phyloP scores from a whole-genome alignment of 2,888 invertebrate species.

The Lampropteryx suffumata region DNA sequence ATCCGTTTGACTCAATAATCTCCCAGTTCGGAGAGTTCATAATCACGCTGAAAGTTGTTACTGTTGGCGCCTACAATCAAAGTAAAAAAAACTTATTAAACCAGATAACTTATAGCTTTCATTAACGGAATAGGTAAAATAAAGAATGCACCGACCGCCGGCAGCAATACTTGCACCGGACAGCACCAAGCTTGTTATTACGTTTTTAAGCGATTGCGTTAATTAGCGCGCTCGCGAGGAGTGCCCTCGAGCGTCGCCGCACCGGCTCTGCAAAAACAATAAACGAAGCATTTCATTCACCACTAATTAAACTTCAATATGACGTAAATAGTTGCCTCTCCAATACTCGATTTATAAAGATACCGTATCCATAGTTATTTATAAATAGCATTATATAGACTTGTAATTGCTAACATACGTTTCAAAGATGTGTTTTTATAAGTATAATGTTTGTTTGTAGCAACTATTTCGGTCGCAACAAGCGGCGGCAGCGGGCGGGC shows the following conservation, averaged over 20 bases:
- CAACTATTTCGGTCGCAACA: conserved; percentile 95
- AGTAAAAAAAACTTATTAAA: too few relatives aligned
- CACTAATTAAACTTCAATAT: conserved; percentile 64
- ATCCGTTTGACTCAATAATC: too few relatives aligned
- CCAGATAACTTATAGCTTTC: background rate
- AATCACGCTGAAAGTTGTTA: too few relatives aligned
- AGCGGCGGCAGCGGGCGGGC: conserved; percentile 85
- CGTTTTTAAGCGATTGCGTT: conserved; percentile 78
- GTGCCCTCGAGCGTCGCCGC: conserved; percentile 56
- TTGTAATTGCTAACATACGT: background rate
- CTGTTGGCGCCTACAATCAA: too few relatives aligned
- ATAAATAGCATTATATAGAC: background rate
- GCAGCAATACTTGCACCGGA: conserved; percentile 64
- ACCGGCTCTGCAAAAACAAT: conserved; percentile 55
- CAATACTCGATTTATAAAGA: conserved; percentile 2
- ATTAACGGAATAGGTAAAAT: conserved; percentile 38
- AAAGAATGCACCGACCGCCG: conserved; percentile 32
- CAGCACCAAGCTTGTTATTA: conserved; percentile 72
- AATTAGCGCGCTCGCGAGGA: conserved; percentile 70
- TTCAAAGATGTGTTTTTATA: background rate
- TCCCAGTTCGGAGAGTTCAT: too few relatives aligned
- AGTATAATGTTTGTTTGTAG: conserved; percentile 81
- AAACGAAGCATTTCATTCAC: conserved; percentile 59
- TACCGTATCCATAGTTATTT: background rate
- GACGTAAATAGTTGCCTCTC: conserved; percentile 34